A percentile compares a stretch with the other conserved stretches of the same genome.
Conservation (phyloP, 2,888 invertebrate genomes). For the Parnassius orleans region DNA sequence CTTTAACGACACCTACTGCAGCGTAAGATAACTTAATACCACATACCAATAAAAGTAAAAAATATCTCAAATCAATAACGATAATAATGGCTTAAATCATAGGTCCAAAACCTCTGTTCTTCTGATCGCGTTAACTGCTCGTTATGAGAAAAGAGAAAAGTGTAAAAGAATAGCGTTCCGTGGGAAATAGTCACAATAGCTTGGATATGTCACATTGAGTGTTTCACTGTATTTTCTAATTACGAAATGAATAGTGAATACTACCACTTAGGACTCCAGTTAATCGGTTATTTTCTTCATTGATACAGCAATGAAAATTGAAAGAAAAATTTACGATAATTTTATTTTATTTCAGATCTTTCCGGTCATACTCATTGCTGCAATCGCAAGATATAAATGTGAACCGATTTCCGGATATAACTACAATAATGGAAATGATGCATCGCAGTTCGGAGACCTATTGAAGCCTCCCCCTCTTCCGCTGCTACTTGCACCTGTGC, state of each 20-base stretch:
- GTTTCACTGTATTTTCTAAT: conserved; percentile 76
- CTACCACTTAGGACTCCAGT: conserved; percentile 27
- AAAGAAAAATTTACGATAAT: conserved; percentile 6
- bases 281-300: conserved; percentile 15
- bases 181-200: conserved; percentile 68
- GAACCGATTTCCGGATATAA: conserved; percentile 52
- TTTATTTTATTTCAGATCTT: conserved; percentile 56
- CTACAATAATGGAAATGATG: conserved; percentile 47
- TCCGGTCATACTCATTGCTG: conserved; percentile 52
- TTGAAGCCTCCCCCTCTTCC: conserved; percentile 70
- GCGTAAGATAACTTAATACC: too few species aligned
- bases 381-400: conserved; percentile 51
- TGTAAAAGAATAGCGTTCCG: conserved; percentile 67
- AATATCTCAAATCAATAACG: background rate
- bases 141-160: conserved; percentile 79
- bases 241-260: conserved; percentile 52
- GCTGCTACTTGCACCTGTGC: conserved; percentile 59
- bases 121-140: conserved; percentile 59
- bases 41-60: too few species aligned
- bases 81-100: conserved; percentile 28
- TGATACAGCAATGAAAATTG: background rate
- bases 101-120: conserved; percentile 52
- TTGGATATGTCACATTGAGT: conserved; percentile 61
- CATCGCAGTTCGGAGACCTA: conserved; percentile 60
- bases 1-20: too few species aligned